phyloP scores from a whole-genome alignment of 2,113 vertebrate species.

The Corydoras sp. region DNA sequence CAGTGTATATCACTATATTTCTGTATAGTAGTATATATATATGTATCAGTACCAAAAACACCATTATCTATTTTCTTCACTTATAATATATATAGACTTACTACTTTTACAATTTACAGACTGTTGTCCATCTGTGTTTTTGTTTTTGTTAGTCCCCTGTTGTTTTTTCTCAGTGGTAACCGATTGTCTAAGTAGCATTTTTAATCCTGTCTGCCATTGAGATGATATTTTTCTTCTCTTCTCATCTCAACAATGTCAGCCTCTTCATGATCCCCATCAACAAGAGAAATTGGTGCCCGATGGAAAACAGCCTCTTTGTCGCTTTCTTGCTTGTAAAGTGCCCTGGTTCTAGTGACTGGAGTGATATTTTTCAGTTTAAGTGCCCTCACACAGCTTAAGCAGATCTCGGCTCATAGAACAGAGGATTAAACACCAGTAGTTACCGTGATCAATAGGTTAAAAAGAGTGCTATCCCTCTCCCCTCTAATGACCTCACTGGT shows the following conservation, averaged over 20 bases:
- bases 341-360: constrained; percentile 55
- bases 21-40: no score
- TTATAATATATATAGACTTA: no score
- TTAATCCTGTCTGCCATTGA: background rate
- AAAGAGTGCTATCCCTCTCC: constrained; percentile 93
- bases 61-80: no score
- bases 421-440: constrained; percentile 99
- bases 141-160: no score
- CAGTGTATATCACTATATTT: background rate
- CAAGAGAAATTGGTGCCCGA: constrained; percentile 55
- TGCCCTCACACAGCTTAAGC: constrained; percentile 66
- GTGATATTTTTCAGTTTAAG: constrained; percentile 76
- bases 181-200: no score
- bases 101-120: no score
- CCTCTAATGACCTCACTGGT: constrained; percentile 98
- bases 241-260: constrained; percentile 1
- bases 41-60: no score
- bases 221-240: background rate
- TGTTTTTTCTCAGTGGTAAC: no score
- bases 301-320: constrained; percentile 50
- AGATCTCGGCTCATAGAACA: constrained; percentile 89
- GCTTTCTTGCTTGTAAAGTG: constrained; percentile 59
- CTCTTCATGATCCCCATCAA: constrained; percentile 50
- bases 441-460: constrained; percentile 99
- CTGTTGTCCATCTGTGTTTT: no score